A percentile compares a stretch with the other conserved stretches of the same genome.
phyloP scores from a whole-genome alignment of 2,797 vertebrate genomes.

The Diplodus sargus region DNA sequence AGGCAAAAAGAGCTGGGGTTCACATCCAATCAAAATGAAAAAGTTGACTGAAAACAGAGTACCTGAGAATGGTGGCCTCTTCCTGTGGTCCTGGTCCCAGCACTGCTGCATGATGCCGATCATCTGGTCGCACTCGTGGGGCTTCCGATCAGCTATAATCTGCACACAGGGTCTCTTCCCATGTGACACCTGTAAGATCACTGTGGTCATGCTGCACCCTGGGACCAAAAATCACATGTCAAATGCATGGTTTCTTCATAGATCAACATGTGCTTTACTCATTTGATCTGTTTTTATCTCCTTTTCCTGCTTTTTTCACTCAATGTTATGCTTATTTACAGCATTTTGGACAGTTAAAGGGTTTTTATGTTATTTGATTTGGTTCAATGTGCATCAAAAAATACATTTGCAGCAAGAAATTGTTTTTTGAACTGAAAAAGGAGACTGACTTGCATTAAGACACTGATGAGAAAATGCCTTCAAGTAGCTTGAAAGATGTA shows the following conservation, averaged over 20 bases:
- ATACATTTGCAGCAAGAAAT: no score
- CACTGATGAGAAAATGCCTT: neutral
- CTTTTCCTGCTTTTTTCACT: neutral
- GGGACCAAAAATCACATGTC: slow-evolving; percentile 37
- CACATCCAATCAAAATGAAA: neutral
- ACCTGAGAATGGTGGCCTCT: slow-evolving; percentile 89
- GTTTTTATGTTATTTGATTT: neutral
- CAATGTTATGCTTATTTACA: neutral
- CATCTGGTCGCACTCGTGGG: slow-evolving; percentile 86
- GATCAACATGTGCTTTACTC: neutral
- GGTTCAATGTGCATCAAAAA: neutral
- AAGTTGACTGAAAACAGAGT: neutral
- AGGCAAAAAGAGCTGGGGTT: slow-evolving; percentile 2
- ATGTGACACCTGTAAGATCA: slow-evolving; percentile 86
- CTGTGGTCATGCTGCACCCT: slow-evolving; percentile 88
- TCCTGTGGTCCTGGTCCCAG: slow-evolving; percentile 86
- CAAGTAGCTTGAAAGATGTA: no score
- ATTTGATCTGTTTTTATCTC: no score
- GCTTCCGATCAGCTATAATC: slow-evolving; percentile 81
- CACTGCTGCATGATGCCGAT: slow-evolving; percentile 87
- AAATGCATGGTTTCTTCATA: neutral
- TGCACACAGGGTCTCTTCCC: slow-evolving; percentile 86
- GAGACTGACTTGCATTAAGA: neutral
- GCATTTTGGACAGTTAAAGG: neutral
- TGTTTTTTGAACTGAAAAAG: neutral